Evolutionary conservation across 2,888 invertebrate genomes (phyloP).

Genomic region (Eumerus sabulonum): DNA sequence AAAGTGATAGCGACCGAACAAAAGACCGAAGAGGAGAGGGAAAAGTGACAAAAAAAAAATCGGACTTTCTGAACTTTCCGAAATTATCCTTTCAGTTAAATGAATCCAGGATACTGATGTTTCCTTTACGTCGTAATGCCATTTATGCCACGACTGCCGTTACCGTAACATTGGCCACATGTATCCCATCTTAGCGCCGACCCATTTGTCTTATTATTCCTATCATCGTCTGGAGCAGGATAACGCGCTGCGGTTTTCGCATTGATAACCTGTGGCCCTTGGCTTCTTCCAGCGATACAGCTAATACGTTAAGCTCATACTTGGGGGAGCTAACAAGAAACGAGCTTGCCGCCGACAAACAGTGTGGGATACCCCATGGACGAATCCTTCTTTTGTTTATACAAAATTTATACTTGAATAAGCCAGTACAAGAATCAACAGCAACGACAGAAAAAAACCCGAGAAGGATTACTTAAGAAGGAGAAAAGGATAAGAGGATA

Average conservation of each 20-base stretch:
- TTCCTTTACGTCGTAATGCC: constrained; percentile 1
- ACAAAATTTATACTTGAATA: constrained; percentile 40
- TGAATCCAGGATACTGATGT: constrained; percentile 25
- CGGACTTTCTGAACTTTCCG: constrained; percentile 3
- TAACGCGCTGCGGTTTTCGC: constrained; percentile 46
- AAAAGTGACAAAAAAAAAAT: too few species aligned
- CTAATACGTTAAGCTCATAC: constrained; percentile 19
- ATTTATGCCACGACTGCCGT: neutral
- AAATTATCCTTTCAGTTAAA: constrained; percentile 39
- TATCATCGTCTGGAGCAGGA: constrained; percentile 56
- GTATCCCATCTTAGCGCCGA: constrained; percentile 3
- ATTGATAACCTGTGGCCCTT: constrained; percentile 22
- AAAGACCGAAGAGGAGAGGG: too few species aligned
- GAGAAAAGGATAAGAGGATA: constrained; percentile 34
- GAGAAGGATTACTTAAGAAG: too few species aligned
- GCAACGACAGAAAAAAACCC: neutral
- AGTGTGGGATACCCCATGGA: neutral
- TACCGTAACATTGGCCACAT: too few species aligned
- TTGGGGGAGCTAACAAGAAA: too few species aligned
- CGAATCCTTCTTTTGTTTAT: constrained; percentile 25
- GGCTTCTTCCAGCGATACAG: constrained; percentile 27
- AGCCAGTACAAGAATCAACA: constrained; percentile 23
- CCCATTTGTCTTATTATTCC: constrained; percentile 61
- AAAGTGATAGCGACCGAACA: too few species aligned
- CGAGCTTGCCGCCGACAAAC: neutral